Conservation (phyloP, 1,140 invertebrate species). For the Drosophila trapezifrons region DNA sequence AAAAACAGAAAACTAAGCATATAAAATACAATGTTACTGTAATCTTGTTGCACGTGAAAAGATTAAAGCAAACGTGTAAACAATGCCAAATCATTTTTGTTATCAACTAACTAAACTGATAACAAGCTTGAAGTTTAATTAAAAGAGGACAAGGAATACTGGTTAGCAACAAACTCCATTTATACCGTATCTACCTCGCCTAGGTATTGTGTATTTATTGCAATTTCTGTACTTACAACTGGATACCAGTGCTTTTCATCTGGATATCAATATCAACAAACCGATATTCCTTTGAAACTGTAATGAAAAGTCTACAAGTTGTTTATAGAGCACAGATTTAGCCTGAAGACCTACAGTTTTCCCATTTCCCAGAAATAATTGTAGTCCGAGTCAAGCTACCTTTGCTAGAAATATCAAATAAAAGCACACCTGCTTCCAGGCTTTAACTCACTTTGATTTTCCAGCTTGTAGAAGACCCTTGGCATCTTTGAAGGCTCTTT, state of each 20-base stretch:
- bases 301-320: not conserved
- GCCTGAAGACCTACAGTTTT: not conserved
- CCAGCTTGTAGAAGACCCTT: not conserved
- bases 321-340: not conserved
- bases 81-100: not conserved
- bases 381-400: not conserved
- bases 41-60: not conserved
- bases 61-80: not conserved
- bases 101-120: not conserved
- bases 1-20: not conserved
- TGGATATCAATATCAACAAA: not conserved
- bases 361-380: not conserved
- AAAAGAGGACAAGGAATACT: not conserved
- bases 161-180: constrained; percentile 2
- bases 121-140: not conserved
- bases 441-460: not conserved
- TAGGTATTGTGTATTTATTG: not conserved
- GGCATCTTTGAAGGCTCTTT: not conserved
- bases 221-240: not conserved
- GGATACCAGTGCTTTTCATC: not conserved
- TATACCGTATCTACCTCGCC: too few species aligned
- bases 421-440: not conserved
- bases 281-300: not conserved
- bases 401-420: not conserved
- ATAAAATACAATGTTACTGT: not conserved